phyloP scores from a whole-genome alignment of 2,113 vertebrate genomes.

The Illadopsis cleaveri region DNA sequence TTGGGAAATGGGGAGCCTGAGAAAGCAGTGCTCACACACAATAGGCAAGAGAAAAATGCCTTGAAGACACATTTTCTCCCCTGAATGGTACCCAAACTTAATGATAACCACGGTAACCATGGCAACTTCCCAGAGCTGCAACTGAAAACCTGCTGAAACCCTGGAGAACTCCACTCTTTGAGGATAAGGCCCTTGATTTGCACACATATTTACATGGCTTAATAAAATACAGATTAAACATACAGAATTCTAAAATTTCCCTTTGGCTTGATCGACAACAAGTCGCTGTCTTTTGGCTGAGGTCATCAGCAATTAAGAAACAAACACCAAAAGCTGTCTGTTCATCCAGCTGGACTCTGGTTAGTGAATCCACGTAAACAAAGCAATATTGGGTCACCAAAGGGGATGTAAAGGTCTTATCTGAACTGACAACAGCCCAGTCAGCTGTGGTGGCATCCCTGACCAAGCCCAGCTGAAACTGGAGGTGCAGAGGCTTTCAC shows the following conservation, averaged over 20 bases:
- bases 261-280: not conserved
- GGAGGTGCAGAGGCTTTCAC: not conserved
- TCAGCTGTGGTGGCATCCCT: not conserved
- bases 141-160: not conserved
- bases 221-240: not conserved
- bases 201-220: not conserved
- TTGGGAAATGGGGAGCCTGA: not conserved
- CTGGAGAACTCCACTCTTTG: not conserved
- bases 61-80: not conserved
- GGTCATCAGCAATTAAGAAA: not conserved
- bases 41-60: not conserved
- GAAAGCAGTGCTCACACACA: not conserved
- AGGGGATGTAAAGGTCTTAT: not conserved
- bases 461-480: not conserved
- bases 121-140: not conserved
- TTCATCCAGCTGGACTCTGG: not conserved
- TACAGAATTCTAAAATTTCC: accelerated
- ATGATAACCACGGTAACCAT: not conserved
- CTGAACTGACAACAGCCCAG: not conserved
- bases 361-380: not conserved
- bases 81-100: not conserved
- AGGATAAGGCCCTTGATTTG: not conserved
- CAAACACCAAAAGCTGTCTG: not conserved
- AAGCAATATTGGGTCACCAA: not conserved
- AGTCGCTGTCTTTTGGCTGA: not conserved